Evolutionary conservation across 2,797 vertebrate species (phyloP), one percentile per base, ranked within the genome.

Genomic region (Sebastes miniatus): DNA sequence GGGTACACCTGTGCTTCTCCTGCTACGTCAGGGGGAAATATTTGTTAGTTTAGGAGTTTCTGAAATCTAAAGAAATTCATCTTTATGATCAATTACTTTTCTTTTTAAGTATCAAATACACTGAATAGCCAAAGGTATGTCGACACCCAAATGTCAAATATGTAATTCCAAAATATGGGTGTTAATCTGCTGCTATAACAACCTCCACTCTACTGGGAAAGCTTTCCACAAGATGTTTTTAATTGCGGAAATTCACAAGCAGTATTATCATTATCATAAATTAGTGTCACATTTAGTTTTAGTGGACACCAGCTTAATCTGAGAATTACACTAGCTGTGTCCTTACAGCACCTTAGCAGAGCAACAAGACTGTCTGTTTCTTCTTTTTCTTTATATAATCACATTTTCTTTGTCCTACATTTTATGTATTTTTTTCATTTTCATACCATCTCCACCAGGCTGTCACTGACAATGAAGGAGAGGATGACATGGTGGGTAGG

Each of bases 401-500:
- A 32, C 50, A 16, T 71, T 74, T 80, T 58, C 18, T 70, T 83
- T 39, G n/a, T 6, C 29, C 3, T 31, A 31, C 22, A 7, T 50
- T 52, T 61, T 71, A 39, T 79, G 5, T 57, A 3, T 32, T 56
- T 73, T 8, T 78, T 76, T 76, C 54, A 31, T 69, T 85, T 27
- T 5, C 2, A 16, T 0, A 56, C 70, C 77, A 16, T 81, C 25
- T 70, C 63, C 72, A 71, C 63, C 85, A 95, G 94, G 80, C 86
- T 0, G 3, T 83, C 79, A 86, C 78, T 83, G 93, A 94, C 84
- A 85, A 90, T 59, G 94, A 92, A 75, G 91, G 87, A 8, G 88
- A 89, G 34, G 92, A 92, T 77, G 58, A 88, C 76, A 85, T 86
- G 95, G 95, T 96, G 92, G 89, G 95, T 96, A 83, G 67, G 36